phyloP scores from a whole-genome alignment of 2,113 vertebrate species.

The Erinaceus europaeus region DNA sequence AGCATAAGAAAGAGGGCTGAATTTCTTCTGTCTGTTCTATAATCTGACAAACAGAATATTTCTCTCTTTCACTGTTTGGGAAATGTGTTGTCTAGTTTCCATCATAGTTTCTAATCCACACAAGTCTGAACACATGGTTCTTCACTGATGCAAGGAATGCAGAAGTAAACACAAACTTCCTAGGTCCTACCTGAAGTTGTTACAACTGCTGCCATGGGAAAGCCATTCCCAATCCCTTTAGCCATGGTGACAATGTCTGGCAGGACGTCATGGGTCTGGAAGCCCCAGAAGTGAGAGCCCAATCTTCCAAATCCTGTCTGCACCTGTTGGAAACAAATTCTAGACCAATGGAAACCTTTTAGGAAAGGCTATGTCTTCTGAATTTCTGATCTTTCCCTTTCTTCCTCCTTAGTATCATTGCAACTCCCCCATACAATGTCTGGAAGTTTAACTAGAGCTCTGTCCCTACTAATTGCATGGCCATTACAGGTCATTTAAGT shows the following conservation, averaged over 20 bases:
- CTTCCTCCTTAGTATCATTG: too few relatives aligned
- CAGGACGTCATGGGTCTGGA: conserved; percentile 89
- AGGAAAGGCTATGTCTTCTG: not conserved
- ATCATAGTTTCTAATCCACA: not conserved
- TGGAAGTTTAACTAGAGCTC: too few relatives aligned
- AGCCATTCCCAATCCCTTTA: conserved; percentile 97
- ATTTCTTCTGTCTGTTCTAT: not conserved
- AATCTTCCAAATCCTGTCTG: conserved; percentile 95
- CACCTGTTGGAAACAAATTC: conserved; percentile 83
- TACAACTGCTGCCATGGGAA: conserved; percentile 95
- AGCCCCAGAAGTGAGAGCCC: conserved; percentile 96
- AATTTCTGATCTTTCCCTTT: not conserved
- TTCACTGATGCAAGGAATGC: rapidly evolving
- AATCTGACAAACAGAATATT: not conserved
- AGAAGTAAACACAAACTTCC: not conserved
- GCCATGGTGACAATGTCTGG: conserved; percentile 97
- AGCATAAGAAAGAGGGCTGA: not conserved
- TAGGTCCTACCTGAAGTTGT: conserved; percentile 88
- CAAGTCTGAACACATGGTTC: rapidly evolving
- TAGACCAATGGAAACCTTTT: not conserved
- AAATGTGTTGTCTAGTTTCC: not conserved
- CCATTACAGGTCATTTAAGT: too few relatives aligned
- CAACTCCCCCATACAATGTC: too few relatives aligned
- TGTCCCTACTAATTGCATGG: too few relatives aligned
- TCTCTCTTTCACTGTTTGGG: not conserved